Percentiles rank a stretch among this genome's conserved stretches.
phyloP scores from a whole-genome alignment of 2,113 vertebrate species.

The Cryptoleucopteryx plumbea region DNA sequence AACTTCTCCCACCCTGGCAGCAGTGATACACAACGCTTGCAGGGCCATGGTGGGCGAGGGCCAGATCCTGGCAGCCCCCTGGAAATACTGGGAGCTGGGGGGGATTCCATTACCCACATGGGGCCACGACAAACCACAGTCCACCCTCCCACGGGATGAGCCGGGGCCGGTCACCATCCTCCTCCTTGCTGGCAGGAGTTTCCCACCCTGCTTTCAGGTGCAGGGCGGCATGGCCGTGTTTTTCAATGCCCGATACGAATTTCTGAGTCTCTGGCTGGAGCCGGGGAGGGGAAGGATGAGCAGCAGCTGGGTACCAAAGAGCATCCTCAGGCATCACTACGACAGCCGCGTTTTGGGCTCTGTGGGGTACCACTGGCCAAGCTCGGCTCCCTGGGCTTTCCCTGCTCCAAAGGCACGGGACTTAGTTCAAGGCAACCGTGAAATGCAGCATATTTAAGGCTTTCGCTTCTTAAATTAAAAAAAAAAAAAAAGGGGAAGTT shows the following conservation, averaged over 20 bases:
- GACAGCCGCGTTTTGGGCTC: fast-evolving
- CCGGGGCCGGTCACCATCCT: fast-evolving
- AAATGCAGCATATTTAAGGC: slow-evolving; percentile 41
- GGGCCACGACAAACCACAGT: neutral
- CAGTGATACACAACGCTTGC: fast-evolving
- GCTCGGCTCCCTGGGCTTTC: neutral
- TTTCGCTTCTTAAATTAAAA: neutral
- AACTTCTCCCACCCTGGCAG: neutral
- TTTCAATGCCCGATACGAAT: fast-evolving
- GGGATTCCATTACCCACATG: too few species aligned
- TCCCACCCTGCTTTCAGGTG: fast-evolving
- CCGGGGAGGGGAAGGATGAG: neutral
- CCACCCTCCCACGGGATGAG: fast-evolving
- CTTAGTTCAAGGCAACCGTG: neutral
- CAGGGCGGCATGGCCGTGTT: fast-evolving
- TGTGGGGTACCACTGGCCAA: fast-evolving
- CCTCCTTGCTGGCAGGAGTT: neutral
- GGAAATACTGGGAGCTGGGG: too few species aligned
- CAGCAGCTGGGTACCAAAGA: neutral
- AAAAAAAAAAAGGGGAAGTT: too few species aligned
- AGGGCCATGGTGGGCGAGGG: neutral
- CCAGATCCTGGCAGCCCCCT: neutral
- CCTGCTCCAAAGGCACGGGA: neutral
- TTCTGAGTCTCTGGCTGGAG: neutral
- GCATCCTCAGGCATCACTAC: neutral